A percentile compares a stretch with the other conserved stretches of the same genome.
Evolutionary conservation across 2,888 invertebrate species (phyloP).

Genomic region (Glaucopsyche alexis): DNA sequence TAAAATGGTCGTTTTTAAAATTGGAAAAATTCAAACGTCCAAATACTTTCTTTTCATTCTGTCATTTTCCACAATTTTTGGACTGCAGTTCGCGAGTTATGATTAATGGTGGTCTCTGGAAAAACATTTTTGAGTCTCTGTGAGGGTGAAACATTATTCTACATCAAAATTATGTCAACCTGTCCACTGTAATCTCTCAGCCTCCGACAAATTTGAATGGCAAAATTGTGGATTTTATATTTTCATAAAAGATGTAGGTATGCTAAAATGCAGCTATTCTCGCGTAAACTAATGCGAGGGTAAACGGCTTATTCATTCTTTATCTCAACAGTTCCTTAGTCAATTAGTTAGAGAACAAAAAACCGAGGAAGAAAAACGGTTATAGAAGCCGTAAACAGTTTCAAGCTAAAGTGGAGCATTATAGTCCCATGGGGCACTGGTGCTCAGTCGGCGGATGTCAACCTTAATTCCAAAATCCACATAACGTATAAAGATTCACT

Average conservation of each 20-base stretch:
- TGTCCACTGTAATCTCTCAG: not conserved
- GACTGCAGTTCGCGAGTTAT: not conserved
- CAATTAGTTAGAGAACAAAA: too few relatives aligned
- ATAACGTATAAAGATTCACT: too few relatives aligned
- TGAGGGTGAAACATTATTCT: constrained; percentile 9
- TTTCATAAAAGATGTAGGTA: not conserved
- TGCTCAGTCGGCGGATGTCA: too few relatives aligned
- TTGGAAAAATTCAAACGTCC: not conserved
- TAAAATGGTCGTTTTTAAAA: not conserved
- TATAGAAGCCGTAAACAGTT: too few relatives aligned
- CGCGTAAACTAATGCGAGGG: too few relatives aligned
- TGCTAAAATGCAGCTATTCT: not conserved
- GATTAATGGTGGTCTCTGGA: constrained; percentile 3
- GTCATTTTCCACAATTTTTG: constrained; percentile 1
- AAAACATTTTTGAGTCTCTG: constrained; percentile 1
- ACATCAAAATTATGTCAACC: constrained; percentile 19
- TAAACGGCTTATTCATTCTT: too few relatives aligned
- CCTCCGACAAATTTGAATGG: not conserved
- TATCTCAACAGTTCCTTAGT: too few relatives aligned
- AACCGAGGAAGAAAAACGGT: too few relatives aligned
- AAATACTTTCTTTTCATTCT: not conserved
- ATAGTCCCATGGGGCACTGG: too few relatives aligned
- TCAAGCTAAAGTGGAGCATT: too few relatives aligned
- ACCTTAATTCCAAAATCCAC: too few relatives aligned
- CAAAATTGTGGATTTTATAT: not conserved